Evolutionary conservation across 2,113 vertebrate genomes (phyloP).

Genomic region (Illadopsis cleaveri): DNA sequence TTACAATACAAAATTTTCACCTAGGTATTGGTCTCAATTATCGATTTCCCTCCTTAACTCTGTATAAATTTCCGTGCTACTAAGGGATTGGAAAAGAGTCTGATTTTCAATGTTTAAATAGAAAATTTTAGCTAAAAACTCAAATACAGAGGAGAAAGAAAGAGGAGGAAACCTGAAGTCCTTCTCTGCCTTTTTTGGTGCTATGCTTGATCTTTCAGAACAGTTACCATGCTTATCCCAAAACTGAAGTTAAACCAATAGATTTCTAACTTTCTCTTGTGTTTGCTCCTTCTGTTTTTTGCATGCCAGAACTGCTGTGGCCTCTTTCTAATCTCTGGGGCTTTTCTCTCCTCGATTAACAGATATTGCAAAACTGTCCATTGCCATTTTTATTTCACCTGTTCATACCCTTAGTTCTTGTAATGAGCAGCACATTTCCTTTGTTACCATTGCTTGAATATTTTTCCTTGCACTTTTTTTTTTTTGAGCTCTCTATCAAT

Average conservation of each 20-base stretch:
- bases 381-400: constrained; percentile 16
- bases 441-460: neutral
- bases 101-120: neutral
- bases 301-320: neutral
- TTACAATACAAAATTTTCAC: neutral
- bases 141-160: neutral
- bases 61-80: neutral
- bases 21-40: neutral
- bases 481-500: neutral
- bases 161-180: neutral
- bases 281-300: neutral
- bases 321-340: neutral
- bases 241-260: neutral
- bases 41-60: neutral
- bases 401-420: neutral
- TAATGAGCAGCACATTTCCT: neutral
- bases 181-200: neutral
- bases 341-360: neutral
- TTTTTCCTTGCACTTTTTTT: neutral
- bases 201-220: neutral
- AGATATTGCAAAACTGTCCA: neutral
- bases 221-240: neutral
- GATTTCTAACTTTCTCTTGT: neutral
- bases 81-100: neutral
- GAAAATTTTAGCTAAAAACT: neutral